phyloP scores from a whole-genome alignment of 2,113 vertebrate genomes.

The Echinops telfairi region DNA sequence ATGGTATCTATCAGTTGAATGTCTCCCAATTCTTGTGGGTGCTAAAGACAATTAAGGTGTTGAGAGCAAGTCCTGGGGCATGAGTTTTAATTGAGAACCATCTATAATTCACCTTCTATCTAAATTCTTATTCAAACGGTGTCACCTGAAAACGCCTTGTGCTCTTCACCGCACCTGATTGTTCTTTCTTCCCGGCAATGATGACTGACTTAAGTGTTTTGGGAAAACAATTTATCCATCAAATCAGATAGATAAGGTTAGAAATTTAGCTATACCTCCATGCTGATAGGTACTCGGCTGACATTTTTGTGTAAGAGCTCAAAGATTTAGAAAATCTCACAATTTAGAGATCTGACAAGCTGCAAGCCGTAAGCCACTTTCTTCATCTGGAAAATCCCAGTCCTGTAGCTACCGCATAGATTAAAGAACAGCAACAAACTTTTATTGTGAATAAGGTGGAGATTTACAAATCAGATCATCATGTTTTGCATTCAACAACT shows the following conservation, averaged over 20 bases:
- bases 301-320: neutral
- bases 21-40: constrained; percentile 14
- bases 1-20: neutral
- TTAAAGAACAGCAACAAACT: too few relatives aligned
- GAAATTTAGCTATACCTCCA: neutral
- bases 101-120: constrained; percentile 35
- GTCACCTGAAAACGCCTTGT: neutral
- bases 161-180: neutral
- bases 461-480: too few relatives aligned
- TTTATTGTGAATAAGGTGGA: too few relatives aligned
- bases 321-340: neutral
- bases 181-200: constrained; percentile 25
- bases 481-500: too few relatives aligned
- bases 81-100: constrained; percentile 61
- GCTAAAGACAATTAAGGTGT: constrained; percentile 41
- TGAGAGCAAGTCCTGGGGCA: neutral
- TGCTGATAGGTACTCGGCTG: neutral
- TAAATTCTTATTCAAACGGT: neutral
- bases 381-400: neutral
- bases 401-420: too few relatives aligned
- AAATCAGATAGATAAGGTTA: neutral
- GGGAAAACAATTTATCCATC: constrained; percentile 51
- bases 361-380: neutral
- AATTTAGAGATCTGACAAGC: neutral
- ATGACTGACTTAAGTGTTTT: neutral